These are phyloP conservation scores for Aethina tumida DNA, from an alignment of 1,140 invertebrate genomes.

Conservation along the genomic window DNA sequence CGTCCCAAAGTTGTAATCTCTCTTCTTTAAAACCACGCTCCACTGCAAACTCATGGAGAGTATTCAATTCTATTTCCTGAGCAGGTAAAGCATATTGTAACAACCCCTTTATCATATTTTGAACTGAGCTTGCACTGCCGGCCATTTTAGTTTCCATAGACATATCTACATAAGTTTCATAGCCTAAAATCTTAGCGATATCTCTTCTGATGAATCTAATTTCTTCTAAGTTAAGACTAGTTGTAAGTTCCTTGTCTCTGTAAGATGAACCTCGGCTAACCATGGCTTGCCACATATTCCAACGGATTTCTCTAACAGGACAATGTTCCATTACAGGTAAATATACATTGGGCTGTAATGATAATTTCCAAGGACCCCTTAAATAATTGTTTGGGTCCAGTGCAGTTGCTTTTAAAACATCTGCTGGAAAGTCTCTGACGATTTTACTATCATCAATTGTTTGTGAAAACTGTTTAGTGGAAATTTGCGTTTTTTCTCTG, in stretches of 20 bases:
- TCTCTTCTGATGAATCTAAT: constrained; percentile 57
- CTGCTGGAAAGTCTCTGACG: constrained; percentile 63
- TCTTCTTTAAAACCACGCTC: constrained; percentile 59
- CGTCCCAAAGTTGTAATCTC: constrained; percentile 67
- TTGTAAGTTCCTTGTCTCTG: constrained; percentile 54
- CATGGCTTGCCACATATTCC: constrained; percentile 73
- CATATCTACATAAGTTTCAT: constrained; percentile 68
- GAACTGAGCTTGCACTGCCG: constrained; percentile 65
- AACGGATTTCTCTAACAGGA: constrained; percentile 61
- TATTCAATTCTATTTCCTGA: constrained; percentile 65
- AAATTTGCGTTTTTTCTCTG: constrained; percentile 49
- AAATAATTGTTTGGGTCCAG: constrained; percentile 46
- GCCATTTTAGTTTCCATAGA: constrained; percentile 95
- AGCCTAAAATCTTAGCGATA: constrained; percentile 71
- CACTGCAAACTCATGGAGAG: constrained; percentile 63
- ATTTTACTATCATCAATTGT: constrained; percentile 53
- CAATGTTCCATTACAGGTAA: constrained; percentile 73
- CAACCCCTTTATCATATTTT: constrained; percentile 60
- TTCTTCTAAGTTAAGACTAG: constrained; percentile 65
- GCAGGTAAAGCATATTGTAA: constrained; percentile 54
- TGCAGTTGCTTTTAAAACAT: constrained; percentile 57
- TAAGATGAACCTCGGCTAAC: constrained; percentile 57
- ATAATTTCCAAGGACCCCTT: constrained; percentile 72
- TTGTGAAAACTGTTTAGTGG: constrained; percentile 53
- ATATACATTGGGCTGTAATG: constrained; percentile 59